These are phyloP conservation scores for Acanthosepion pharaonis DNA, from an alignment of 2,888 invertebrate species.

Conservation along the genomic window DNA sequence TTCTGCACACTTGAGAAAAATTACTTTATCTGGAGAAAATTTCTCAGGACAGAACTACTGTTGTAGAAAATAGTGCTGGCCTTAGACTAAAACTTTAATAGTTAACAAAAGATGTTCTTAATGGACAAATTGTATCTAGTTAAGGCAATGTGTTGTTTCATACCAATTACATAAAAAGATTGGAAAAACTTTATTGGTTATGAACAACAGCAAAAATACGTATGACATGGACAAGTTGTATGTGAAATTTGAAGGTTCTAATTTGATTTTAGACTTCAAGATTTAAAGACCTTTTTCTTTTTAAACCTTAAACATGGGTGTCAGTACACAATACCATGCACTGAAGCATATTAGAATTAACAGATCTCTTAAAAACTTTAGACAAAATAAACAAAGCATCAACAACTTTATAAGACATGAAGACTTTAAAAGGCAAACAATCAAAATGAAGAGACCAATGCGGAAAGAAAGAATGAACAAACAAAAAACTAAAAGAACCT, in stretches of 20 bases:
- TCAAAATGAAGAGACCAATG: not conserved
- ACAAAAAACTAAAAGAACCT: not conserved
- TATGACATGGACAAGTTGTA: not conserved
- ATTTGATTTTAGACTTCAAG: not conserved
- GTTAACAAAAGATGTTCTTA: not conserved
- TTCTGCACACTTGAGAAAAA: not conserved
- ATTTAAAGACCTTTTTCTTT: not conserved
- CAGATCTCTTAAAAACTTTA: not conserved
- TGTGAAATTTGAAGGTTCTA: not conserved
- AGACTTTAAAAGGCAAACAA: not conserved
- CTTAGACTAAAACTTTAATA: not conserved
- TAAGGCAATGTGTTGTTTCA: not conserved
- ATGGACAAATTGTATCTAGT: not conserved
- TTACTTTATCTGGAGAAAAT: not conserved
- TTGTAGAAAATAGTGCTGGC: not conserved
- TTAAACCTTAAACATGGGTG: not conserved
- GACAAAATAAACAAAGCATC: constrained; percentile 4
- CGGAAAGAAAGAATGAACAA: not conserved
- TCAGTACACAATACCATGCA: not conserved
- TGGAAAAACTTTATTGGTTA: not conserved
- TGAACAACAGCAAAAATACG: not conserved
- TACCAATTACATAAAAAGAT: not conserved
- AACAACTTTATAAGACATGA: not conserved
- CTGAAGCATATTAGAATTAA: not conserved
- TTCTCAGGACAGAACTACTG: not conserved